Conservation (phyloP, 2,797 vertebrate genomes). For the Channa striata region DNA sequence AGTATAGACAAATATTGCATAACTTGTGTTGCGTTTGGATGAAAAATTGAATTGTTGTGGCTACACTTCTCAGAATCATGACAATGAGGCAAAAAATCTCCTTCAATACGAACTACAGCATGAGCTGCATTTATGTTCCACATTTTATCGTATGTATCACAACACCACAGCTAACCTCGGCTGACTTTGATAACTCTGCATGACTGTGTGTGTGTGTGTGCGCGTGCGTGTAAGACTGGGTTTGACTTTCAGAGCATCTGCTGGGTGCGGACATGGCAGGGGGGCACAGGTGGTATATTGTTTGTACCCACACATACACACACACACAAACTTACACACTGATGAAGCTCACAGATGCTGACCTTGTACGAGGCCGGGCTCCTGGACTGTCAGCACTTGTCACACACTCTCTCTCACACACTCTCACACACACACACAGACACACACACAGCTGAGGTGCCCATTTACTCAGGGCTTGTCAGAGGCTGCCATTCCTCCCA, state of each 20-base stretch:
- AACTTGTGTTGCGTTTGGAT: no score
- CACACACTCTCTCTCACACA: slow-evolving; percentile 24
- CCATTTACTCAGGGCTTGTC: slow-evolving; percentile 71
- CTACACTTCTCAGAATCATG: no score
- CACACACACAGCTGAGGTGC: slow-evolving; percentile 51
- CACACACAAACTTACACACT: slow-evolving; percentile 36
- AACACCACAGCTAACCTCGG: slow-evolving; percentile 73
- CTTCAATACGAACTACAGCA: slow-evolving; percentile 27
- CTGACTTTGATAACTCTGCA: slow-evolving; percentile 81
- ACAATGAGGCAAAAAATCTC: neutral
- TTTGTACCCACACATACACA: slow-evolving; percentile 64
- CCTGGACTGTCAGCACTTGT: slow-evolving; percentile 80
- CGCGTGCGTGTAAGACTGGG: slow-evolving; percentile 47
- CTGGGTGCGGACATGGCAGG: slow-evolving; percentile 77
- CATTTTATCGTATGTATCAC: slow-evolving; percentile 73
- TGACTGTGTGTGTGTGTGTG: slow-evolving; percentile 54
- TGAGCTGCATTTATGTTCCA: slow-evolving; percentile 61
- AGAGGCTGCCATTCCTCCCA: slow-evolving; percentile 68
- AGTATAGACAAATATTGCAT: no score
- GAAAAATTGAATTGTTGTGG: no score
- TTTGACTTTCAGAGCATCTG: slow-evolving; percentile 84
- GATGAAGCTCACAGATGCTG: slow-evolving; percentile 77
- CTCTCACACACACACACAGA: slow-evolving; percentile 11
- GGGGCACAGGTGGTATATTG: slow-evolving; percentile 82
- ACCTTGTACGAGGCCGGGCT: slow-evolving; percentile 78